A percentile compares a stretch with the other conserved stretches of the same genome.
Evolutionary conservation across 2,888 invertebrate genomes (phyloP).

Genomic region (Aphodius granarius): DNA sequence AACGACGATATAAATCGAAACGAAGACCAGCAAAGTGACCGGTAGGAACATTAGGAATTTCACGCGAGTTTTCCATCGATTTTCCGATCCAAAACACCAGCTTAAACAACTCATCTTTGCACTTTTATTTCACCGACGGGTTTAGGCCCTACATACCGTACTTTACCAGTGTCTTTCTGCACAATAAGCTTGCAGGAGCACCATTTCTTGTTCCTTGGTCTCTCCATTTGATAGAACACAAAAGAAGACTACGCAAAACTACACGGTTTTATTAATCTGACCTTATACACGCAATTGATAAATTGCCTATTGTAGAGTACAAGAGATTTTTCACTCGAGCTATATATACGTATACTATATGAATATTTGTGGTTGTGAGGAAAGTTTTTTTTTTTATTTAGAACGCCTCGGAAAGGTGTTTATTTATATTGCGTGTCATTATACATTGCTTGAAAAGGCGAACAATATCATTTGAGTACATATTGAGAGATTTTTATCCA

Average conservation of each 20-base stretch:
- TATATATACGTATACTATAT: neutral
- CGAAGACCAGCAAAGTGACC: conserved; percentile 36
- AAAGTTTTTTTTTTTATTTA: too few species aligned
- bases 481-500: neutral
- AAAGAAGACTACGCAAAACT: conserved; percentile 2
- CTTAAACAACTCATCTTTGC: conserved; percentile 37
- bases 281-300: conserved; percentile 19
- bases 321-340: neutral
- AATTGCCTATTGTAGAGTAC: conserved; percentile 8
- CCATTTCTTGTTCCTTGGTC: conserved; percentile 41
- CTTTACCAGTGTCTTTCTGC: conserved; percentile 54
- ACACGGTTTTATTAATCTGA: conserved; percentile 23
- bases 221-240: conserved; percentile 38
- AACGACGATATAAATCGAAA: conserved; percentile 11
- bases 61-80: conserved; percentile 51
- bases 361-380: too few species aligned
- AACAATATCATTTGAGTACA: neutral
- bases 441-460: neutral
- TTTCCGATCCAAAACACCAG: conserved; percentile 55
- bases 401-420: neutral
- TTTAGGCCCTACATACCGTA: conserved; percentile 47
- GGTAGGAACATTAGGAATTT: conserved; percentile 53
- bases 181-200: conserved; percentile 53
- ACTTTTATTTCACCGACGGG: neutral
- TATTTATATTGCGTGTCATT: neutral